phyloP scores from a whole-genome alignment of 2,797 vertebrate genomes.

The Rhadinocentrus ornatus region DNA sequence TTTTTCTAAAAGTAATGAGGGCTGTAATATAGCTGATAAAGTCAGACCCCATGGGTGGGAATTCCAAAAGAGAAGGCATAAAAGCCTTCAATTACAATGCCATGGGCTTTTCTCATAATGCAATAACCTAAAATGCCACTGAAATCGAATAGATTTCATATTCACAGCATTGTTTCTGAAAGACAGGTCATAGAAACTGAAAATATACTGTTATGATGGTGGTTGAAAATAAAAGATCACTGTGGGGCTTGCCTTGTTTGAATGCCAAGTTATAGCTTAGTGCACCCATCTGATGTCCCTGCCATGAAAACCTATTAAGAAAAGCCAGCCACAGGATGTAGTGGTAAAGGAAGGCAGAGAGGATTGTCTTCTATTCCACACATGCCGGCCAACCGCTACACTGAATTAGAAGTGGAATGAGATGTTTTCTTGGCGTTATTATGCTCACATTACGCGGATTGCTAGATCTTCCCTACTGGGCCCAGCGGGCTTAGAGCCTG shows the following conservation, averaged over 20 bases:
- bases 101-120: conserved; percentile 67
- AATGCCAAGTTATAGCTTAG: conserved; percentile 20
- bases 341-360: conserved; percentile 44
- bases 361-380: conserved; percentile 69
- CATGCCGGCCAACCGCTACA: conserved; percentile 52
- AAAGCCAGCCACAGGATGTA: conserved; percentile 41
- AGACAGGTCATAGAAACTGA: conserved; percentile 32
- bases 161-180: conserved; percentile 26
- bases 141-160: conserved; percentile 68
- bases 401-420: conserved; percentile 74
- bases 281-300: conserved; percentile 25
- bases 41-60: conserved; percentile 65
- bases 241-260: conserved; percentile 46
- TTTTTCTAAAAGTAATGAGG: conserved; percentile 73
- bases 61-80: conserved; percentile 64
- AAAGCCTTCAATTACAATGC: conserved; percentile 75
- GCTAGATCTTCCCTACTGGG: conserved; percentile 75
- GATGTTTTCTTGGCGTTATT: conserved; percentile 78
- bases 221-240: conserved; percentile 30
- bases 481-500: conserved; percentile 67
- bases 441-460: conserved; percentile 79
- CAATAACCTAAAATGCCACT: conserved; percentile 66
- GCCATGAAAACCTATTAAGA: conserved; percentile 43
- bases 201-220: conserved; percentile 15
- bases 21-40: conserved; percentile 80